Percentiles rank a stretch among this genome's conserved stretches.
Conservation (phyloP, 2,888 invertebrate species). For the Cenopis cana region DNA sequence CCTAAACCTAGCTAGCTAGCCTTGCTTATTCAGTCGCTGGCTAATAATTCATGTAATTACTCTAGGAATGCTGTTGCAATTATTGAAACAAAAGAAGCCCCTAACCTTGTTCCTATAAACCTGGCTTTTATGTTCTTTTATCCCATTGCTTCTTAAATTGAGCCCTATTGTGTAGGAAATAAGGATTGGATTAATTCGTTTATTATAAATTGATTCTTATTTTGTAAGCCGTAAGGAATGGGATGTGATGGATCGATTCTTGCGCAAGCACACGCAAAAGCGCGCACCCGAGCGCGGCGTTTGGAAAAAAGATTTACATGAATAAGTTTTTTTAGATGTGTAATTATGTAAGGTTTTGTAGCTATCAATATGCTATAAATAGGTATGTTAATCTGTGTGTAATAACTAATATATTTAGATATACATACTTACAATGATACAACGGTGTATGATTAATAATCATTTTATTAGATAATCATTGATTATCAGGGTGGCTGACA, state of each 20-base stretch:
- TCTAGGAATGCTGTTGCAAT: constrained; percentile 32
- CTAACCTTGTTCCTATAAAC: constrained; percentile 41
- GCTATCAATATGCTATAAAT: constrained; percentile 1
- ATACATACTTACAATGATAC: background rate
- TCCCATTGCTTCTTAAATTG: background rate
- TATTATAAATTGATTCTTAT: constrained; percentile 16
- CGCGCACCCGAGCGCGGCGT: constrained; percentile 64
- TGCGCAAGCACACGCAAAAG: constrained; percentile 67
- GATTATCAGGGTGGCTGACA: too few relatives aligned
- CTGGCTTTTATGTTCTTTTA: constrained; percentile 11
- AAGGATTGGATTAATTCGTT: constrained; percentile 44
- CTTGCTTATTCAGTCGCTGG: background rate
- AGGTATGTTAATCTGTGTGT: background rate
- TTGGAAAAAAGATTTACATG: constrained; percentile 23
- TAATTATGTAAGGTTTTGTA: constrained; percentile 25
- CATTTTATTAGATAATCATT: too few relatives aligned
- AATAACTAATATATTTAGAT: too few relatives aligned
- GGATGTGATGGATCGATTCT: constrained; percentile 45
- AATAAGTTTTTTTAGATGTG: constrained; percentile 26
- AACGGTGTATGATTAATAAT: background rate
- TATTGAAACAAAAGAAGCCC: constrained; percentile 40
- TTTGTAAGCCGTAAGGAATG: constrained; percentile 3
- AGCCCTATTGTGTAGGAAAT: constrained; percentile 16
- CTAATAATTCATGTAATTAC: constrained; percentile 25
- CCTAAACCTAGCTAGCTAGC: constrained; percentile 20